Percentiles rank a stretch among this genome's conserved stretches.
Conservation (phyloP, 2,797 vertebrate species). For the Heteromormyrus szaboi region DNA sequence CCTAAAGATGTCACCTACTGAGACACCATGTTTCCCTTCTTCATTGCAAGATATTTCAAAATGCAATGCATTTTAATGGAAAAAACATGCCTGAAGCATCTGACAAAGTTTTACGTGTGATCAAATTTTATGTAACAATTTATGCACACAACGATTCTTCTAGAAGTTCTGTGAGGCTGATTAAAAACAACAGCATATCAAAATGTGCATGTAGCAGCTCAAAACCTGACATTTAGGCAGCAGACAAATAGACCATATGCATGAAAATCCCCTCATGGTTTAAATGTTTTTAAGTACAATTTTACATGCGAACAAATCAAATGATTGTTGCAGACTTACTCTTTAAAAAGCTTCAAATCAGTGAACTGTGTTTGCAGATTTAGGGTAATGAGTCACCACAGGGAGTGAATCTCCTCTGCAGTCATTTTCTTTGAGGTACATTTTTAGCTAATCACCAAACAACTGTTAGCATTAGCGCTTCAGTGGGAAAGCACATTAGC, state of each 20-base stretch:
- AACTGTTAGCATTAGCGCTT: background rate
- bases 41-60: background rate
- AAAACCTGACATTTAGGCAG: background rate
- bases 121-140: background rate
- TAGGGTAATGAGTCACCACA: slow-evolving; percentile 1
- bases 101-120: background rate
- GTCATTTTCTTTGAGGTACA: background rate
- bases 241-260: background rate
- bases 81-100: background rate
- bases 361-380: background rate
- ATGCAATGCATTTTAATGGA: background rate
- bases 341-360: slow-evolving; percentile 2
- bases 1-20: background rate
- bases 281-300: background rate
- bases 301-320: background rate
- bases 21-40: background rate
- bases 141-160: background rate
- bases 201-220: background rate
- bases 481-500: background rate
- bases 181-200: background rate
- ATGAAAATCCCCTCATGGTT: background rate
- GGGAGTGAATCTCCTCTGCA: slow-evolving; percentile 1
- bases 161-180: background rate
- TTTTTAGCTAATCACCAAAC: background rate
- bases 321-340: background rate